These are phyloP conservation scores for Podarcis raffonei DNA, from an alignment of 2,113 vertebrate species.

Conservation along the genomic window DNA sequence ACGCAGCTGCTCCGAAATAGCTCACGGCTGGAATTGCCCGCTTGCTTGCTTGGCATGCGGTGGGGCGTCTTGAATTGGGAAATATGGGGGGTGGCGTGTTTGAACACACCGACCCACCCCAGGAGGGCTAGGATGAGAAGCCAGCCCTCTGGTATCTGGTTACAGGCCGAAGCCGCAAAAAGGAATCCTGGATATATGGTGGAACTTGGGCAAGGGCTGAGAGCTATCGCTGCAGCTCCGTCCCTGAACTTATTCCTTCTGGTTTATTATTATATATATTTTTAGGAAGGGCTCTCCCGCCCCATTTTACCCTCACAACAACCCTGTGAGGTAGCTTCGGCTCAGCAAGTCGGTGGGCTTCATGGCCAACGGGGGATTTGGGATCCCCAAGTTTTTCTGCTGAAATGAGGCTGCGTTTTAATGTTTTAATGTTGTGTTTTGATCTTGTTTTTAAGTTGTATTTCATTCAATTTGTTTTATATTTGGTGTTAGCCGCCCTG, in stretches of 20 bases:
- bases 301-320: neutral
- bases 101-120: neutral
- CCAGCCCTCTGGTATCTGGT: neutral
- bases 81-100: neutral
- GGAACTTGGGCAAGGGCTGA: neutral
- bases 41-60: slow-evolving; percentile 4
- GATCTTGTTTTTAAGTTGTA: too few relatives aligned
- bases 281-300: neutral
- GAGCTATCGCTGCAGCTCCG: too few relatives aligned
- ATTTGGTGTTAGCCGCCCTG: too few relatives aligned
- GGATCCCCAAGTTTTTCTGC: too few relatives aligned
- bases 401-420: too few relatives aligned
- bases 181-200: neutral
- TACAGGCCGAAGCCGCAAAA: neutral
- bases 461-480: too few relatives aligned
- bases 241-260: neutral
- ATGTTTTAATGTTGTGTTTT: too few relatives aligned
- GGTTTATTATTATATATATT: neutral
- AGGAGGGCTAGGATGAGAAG: neutral
- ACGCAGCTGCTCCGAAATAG: slow-evolving; percentile 23
- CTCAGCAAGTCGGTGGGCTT: too few relatives aligned
- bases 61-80: neutral
- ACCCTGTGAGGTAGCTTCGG: neutral
- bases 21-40: too few relatives aligned
- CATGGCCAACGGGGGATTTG: too few relatives aligned